Evolutionary conservation across 2,888 invertebrate genomes (phyloP), one percentile per base, ranked within the genome.

Genomic region (Myopa tessellatipennis): DNA sequence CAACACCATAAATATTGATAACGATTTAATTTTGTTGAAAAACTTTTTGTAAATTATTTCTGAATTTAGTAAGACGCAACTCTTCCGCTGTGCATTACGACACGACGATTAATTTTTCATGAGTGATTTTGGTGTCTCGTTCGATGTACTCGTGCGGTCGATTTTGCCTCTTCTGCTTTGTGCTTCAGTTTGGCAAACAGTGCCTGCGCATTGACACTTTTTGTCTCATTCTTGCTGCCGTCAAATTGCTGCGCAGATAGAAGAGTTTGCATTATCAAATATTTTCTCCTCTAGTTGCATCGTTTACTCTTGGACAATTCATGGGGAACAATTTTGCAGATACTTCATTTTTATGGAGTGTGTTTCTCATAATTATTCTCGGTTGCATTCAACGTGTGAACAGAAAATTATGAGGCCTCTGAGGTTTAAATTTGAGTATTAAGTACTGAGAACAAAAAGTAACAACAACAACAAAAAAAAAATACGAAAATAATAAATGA

Each of bases 81-180:
- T n/a, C 67, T 40, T 82, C 85, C 83, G 81, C 78, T 80, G 82
- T 83, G 81, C 82, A 82, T 58, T 83, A 85, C 83, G 85, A 85
- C 87, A 85, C 87, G 84, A 87, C 87, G 85, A 83, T 85, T 83
- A 85, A 85, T 84, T 85, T 86, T 86, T 85, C 82, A 84, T 84
- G 83, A 86, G 85, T 86, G 84, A 85, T 82, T 82, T 81, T 80
- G 74, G 78, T 80, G 77, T 63, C 50, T 77, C 79, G 72, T 75
- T 81, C 69, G 79, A 72, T 80, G 76, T 77, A 14, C 34, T 61
- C 52, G 73, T 73, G 69, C 76, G 77, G 79, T 80, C 79, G 81
- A 77, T 77, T 77, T 77, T 77, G 65, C n/a, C 75, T 68, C 50
- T 75, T 79, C 52, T 67, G 38, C 67, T 79, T 77, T 72, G 60